Evolutionary conservation across 2,797 vertebrate species (phyloP).

Genomic region (Lates japonicus): DNA sequence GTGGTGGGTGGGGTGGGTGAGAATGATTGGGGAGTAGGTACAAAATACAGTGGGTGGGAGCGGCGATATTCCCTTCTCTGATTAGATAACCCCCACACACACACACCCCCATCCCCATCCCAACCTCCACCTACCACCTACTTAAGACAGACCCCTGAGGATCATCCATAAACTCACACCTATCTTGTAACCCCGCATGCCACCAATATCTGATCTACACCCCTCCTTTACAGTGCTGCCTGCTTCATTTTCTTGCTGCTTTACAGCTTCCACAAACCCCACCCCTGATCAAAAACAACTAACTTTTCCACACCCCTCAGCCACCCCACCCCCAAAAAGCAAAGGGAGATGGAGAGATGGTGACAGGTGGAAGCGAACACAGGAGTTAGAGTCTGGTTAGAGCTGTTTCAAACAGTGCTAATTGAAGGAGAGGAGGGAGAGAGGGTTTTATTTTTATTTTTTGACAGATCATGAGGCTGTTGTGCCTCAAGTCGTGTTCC

Average conservation of each 20-base stretch:
- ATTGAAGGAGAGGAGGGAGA: constrained; percentile 20
- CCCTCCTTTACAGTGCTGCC: constrained; percentile 25
- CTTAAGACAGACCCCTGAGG: constrained; percentile 71
- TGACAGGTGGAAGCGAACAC: constrained; percentile 2
- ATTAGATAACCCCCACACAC: constrained; percentile 73
- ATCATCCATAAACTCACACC: constrained; percentile 78
- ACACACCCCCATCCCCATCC: constrained; percentile 27
- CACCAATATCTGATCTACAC: constrained; percentile 74
- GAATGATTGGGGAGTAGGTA: constrained; percentile 74
- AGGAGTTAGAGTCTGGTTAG: constrained; percentile 33
- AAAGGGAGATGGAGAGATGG: constrained; percentile 52
- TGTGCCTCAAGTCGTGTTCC: background rate
- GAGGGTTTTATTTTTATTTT: background rate
- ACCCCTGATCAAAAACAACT: constrained; percentile 27
- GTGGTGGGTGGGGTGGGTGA: constrained; percentile 29
- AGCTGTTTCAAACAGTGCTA: constrained; percentile 63
- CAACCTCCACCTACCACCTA: constrained; percentile 65
- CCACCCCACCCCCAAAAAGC: background rate
- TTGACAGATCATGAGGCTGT: constrained; percentile 28
- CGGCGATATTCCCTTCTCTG: constrained; percentile 65
- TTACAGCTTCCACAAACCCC: constrained; percentile 36
- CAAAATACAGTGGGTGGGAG: constrained; percentile 67
- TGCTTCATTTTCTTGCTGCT: constrained; percentile 38
- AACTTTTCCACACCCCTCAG: too few species aligned
- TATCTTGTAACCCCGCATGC: constrained; percentile 55